Conservation (phyloP, 1,140 invertebrate genomes). For the Limonius californicus region DNA sequence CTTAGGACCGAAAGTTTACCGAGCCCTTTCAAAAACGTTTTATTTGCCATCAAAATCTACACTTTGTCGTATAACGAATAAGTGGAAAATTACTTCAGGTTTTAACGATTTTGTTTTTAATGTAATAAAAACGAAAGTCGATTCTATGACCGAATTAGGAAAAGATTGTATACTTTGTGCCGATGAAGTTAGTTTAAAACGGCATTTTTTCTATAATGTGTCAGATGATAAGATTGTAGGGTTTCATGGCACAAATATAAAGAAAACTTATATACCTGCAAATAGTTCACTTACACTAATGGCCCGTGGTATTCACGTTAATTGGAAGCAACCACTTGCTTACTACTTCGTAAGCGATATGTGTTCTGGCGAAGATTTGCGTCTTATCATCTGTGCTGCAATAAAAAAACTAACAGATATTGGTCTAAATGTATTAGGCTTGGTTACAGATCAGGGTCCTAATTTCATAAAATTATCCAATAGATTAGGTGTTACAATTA, state of each 20-base stretch:
- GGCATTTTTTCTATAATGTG: background rate
- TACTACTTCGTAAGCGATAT: conserved; percentile 26
- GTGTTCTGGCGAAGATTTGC: conserved; percentile 24
- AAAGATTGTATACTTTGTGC: conserved; percentile 16
- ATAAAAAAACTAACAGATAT: conserved; percentile 27
- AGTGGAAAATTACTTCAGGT: conserved; percentile 15
- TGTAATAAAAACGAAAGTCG: conserved; percentile 2
- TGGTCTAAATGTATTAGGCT: conserved; percentile 28
- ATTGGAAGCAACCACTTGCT: conserved; percentile 35
- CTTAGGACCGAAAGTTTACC: conserved; percentile 10
- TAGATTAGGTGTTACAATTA: conserved; percentile 22
- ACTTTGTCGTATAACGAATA: conserved; percentile 10
- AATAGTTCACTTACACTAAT: conserved; percentile 19
- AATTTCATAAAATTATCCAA: conserved; percentile 31
- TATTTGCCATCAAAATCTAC: conserved; percentile 16
- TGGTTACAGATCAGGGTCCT: conserved; percentile 28
- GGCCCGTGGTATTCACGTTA: conserved; percentile 26
- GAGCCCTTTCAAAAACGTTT: conserved; percentile 3
- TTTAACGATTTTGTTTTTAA: conserved; percentile 12
- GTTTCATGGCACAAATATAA: conserved; percentile 1
- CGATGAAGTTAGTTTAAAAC: conserved; percentile 16
- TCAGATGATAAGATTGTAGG: conserved; percentile 1
- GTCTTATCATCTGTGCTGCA: conserved; percentile 27
- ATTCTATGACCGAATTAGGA: background rate
- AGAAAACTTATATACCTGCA: conserved; percentile 5